Evolutionary conservation across 1,140 invertebrate genomes (phyloP).

Genomic region (Ostrea denselamellosa): DNA sequence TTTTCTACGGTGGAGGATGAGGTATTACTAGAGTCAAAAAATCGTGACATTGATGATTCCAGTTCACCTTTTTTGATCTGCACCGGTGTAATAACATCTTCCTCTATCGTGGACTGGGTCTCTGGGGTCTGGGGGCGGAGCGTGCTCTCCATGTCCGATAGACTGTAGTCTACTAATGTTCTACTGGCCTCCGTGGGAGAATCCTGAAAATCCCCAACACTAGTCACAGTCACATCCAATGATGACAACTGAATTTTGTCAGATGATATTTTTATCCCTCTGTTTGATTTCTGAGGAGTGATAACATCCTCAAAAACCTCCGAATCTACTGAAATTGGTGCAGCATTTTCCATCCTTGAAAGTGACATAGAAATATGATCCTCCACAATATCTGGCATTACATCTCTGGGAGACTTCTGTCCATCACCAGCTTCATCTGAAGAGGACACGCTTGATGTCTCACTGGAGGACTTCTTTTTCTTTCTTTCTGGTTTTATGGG

Average conservation of each 20-base stretch:
- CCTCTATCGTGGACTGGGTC: slow-evolving; percentile 44
- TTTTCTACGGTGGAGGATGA: background rate
- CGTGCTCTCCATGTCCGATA: slow-evolving; percentile 56
- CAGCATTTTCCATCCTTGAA: background rate
- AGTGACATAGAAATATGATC: slow-evolving; percentile 50
- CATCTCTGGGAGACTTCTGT: slow-evolving; percentile 28
- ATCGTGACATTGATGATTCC: slow-evolving; percentile 22
- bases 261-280: slow-evolving; percentile 51
- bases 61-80: slow-evolving; percentile 36
- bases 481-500: slow-evolving; percentile 67
- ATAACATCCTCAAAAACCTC: slow-evolving; percentile 61
- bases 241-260: slow-evolving; percentile 55
- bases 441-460: slow-evolving; percentile 14
- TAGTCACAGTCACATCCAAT: slow-evolving; percentile 28
- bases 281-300: slow-evolving; percentile 50
- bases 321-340: slow-evolving; percentile 20
- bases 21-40: slow-evolving; percentile 7
- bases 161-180: slow-evolving; percentile 54
- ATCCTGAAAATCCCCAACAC: background rate
- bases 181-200: slow-evolving; percentile 45
- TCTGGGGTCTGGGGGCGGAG: slow-evolving; percentile 52
- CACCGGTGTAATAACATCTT: slow-evolving; percentile 54
- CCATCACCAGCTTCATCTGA: slow-evolving; percentile 39
- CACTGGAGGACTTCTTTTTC: slow-evolving; percentile 66
- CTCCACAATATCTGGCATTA: slow-evolving; percentile 29